These are phyloP conservation scores for Rhaphigaster nebulosa DNA, from an alignment of 2,888 invertebrate genomes.

Conservation along the genomic window DNA sequence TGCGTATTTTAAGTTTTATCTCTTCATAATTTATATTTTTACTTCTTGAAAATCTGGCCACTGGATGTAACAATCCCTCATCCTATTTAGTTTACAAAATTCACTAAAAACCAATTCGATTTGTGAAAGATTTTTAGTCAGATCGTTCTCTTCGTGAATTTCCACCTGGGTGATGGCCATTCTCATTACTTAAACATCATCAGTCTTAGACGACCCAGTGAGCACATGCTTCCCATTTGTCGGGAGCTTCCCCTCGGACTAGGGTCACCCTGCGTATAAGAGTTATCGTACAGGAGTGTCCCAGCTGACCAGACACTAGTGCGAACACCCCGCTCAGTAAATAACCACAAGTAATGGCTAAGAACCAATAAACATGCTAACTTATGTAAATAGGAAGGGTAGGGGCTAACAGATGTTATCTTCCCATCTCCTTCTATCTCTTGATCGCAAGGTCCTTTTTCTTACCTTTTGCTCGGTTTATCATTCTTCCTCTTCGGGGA, in stretches of 20 bases:
- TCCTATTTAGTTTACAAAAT: no score
- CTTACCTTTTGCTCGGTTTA: constrained; percentile 5
- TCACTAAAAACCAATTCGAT: no score
- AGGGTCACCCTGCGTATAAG: neutral
- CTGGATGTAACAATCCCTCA: no score
- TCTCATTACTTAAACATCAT: neutral
- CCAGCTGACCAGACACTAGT: neutral
- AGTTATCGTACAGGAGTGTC: neutral
- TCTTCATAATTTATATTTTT: no score
- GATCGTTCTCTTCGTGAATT: neutral
- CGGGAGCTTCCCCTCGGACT: neutral
- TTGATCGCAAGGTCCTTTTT: constrained; percentile 7
- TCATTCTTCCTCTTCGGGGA: neutral
- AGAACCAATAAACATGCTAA: constrained; percentile 35
- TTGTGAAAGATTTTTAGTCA: neutral
- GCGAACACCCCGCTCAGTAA: constrained; percentile 18
- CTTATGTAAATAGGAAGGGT: constrained; percentile 37
- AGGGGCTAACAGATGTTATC: constrained; percentile 28
- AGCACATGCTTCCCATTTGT: constrained; percentile 31
- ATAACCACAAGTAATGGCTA: constrained; percentile 10
- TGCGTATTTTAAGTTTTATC: no score
- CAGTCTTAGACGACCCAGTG: neutral
- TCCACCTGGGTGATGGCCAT: neutral
- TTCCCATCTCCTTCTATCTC: neutral
- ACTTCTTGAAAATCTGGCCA: no score